These are phyloP conservation scores for Aphidius gifuensis DNA, from an alignment of 1,140 invertebrate species.

Conservation along the genomic window DNA sequence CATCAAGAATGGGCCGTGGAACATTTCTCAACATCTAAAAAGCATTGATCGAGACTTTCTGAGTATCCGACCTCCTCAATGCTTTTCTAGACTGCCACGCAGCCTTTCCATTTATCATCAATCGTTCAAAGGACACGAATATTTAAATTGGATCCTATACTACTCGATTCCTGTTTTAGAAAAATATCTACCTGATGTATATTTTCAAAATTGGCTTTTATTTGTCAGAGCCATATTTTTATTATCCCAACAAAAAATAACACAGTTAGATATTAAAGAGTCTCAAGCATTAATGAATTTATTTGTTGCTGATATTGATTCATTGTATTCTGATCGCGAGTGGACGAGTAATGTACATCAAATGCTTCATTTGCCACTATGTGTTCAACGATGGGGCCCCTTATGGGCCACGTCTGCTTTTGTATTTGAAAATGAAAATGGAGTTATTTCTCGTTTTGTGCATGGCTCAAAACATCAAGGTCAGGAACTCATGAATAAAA, in stretches of 20 bases:
- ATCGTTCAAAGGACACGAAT: slow-evolving; percentile 29
- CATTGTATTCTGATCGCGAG: slow-evolving; percentile 25
- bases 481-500: slow-evolving; percentile 31
- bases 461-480: slow-evolving; percentile 29
- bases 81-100: slow-evolving; percentile 24
- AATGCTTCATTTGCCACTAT: slow-evolving; percentile 27
- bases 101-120: slow-evolving; percentile 15
- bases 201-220: slow-evolving; percentile 32
- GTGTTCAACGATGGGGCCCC: slow-evolving; percentile 33
- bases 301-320: slow-evolving; percentile 26
- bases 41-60: slow-evolving; percentile 22
- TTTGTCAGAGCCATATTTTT: slow-evolving; percentile 24
- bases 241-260: slow-evolving; percentile 24
- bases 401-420: slow-evolving; percentile 29
- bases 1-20: slow-evolving; percentile 21
- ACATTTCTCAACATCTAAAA: slow-evolving; percentile 12
- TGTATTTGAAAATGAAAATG: slow-evolving; percentile 30
- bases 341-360: slow-evolving; percentile 31
- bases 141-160: slow-evolving; percentile 28
- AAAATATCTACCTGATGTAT: slow-evolving; percentile 27
- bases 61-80: slow-evolving; percentile 26
- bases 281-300: slow-evolving; percentile 25
- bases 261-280: slow-evolving; percentile 19
- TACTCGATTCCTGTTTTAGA: slow-evolving; percentile 25
- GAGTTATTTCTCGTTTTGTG: slow-evolving; percentile 23